Evolutionary conservation across 1,140 invertebrate genomes (phyloP), one percentile per base, ranked within the genome.

Genomic region (Danaus melanippus): DNA sequence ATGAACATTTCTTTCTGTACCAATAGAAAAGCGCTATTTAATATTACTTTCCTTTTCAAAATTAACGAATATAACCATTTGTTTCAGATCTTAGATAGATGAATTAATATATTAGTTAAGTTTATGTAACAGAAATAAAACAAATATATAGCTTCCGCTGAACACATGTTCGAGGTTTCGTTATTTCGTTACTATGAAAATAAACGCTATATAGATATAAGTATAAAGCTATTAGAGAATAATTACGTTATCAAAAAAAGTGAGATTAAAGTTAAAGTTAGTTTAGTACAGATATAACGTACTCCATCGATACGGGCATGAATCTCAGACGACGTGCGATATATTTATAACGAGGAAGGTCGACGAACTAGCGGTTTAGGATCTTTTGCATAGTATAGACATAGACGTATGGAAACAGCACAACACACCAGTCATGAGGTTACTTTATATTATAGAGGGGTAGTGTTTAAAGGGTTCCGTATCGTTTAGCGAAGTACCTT

Each of bases 221-320:
- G 21, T 32, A 74, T 79, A 71, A 79, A 72, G 77, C 79, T 85
- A 83, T 69, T 79, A 80, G 76, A 76, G 55, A 51, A 62, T 74
- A 75, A 83, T 77, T 79, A 82, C 74, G 64, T 76, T 82, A 79
- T 84, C 77, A 80, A 76, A 73, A 78, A 71, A 73, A 85, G 82
- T 85, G 82, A 85, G 82, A 85, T 85, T 85, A 85, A 77, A 78
- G 61, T 83, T 78, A 79, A 75, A 67, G 67, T 70, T 82, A 80
- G 70, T 52, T 67, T 81, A 82, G 74, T 67, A 60, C 59, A 65
- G 58, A 60, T 32, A 32, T 32, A 32, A 32, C 21, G 21, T 32
- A 32, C 21, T 32, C 21, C 21, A 32, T 32, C 21, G 4, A 32
- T 7, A 7, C 21, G 21, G 21, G 6, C 4, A 32, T 44, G 71